Evolutionary conservation across 2,888 invertebrate species (phyloP).

Genomic region (Synergus umbraculus): DNA sequence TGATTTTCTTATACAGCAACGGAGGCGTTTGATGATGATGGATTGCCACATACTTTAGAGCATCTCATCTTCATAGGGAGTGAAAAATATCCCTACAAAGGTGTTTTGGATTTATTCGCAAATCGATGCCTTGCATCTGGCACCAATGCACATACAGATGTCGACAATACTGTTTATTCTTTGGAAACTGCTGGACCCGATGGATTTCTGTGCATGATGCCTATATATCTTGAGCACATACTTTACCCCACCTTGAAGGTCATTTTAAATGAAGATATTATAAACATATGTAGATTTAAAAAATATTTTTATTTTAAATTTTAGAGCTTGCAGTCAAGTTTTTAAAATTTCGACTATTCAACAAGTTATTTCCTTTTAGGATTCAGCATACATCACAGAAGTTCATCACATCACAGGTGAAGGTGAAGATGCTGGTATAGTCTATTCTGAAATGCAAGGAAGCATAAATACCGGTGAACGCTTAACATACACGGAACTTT

Average conservation of each 20-base stretch:
- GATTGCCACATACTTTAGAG: conserved; percentile 94
- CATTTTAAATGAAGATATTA: conserved; percentile 45
- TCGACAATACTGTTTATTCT: conserved; percentile 94
- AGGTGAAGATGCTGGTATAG: conserved; percentile 94
- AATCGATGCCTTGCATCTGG: conserved; percentile 94
- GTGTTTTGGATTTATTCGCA: conserved; percentile 91
- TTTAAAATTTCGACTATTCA: background rate
- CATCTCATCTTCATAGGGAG: conserved; percentile 95
- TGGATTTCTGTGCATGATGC: conserved; percentile 92
- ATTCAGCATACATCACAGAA: conserved; percentile 91
- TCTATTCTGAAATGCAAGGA: conserved; percentile 97
- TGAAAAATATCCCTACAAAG: conserved; percentile 94
- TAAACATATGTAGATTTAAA: no score
- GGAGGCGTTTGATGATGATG: conserved; percentile 94
- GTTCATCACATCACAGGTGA: conserved; percentile 94
- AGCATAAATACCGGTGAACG: conserved; percentile 89
- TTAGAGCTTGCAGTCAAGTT: background rate
- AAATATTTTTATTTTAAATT: background rate
- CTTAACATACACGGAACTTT: conserved; percentile 82
- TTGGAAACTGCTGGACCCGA: conserved; percentile 91
- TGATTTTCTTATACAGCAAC: conserved; percentile 82
- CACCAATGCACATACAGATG: conserved; percentile 94
- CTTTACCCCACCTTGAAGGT: conserved; percentile 89
- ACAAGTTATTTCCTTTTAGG: conserved; percentile 76
- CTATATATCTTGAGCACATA: conserved; percentile 94